These are phyloP conservation scores for Mus spicilegus DNA, from an alignment of 2,113 vertebrate genomes.

Conservation along the genomic window DNA sequence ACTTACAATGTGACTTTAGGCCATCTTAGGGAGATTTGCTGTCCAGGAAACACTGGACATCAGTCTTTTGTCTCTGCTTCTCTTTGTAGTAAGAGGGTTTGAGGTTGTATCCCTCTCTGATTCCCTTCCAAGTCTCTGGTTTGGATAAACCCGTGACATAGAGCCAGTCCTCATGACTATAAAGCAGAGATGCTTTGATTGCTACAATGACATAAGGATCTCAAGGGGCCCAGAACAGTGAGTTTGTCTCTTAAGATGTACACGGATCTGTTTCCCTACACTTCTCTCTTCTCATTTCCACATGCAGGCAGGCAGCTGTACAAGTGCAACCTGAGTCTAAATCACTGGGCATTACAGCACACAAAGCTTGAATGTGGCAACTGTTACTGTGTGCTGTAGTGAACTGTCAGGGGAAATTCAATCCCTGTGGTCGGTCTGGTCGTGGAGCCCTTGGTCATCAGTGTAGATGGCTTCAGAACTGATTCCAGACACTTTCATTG, in stretches of 20 bases:
- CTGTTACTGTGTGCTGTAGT: conserved; percentile 65
- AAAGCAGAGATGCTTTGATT: not conserved
- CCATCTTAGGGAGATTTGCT: not conserved
- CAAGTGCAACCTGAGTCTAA: conserved; percentile 74
- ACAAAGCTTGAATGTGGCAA: conserved; percentile 78
- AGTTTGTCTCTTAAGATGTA: conserved; percentile 49
- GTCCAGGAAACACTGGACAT: not conserved
- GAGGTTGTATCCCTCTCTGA: not conserved
- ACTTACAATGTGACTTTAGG: not conserved
- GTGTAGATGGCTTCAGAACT: conserved; percentile 15
- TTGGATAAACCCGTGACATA: not conserved
- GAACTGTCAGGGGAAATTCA: conserved; percentile 78
- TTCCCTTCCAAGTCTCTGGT: not conserved
- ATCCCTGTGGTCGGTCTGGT: conserved; percentile 39
- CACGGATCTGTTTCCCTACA: conserved; percentile 17
- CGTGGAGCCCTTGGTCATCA: conserved; percentile 10
- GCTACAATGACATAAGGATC: not conserved
- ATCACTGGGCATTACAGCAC: conserved; percentile 74
- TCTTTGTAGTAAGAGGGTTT: not conserved
- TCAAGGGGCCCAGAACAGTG: not conserved
- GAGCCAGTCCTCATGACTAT: not conserved
- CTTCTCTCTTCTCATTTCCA: conserved; percentile 50
- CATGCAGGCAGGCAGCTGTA: conserved; percentile 72
- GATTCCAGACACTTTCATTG: conserved; percentile 51
- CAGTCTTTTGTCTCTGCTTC: not conserved